These are phyloP conservation scores for Meteorus sp. DNA, from an alignment of 1,140 invertebrate species.

Conservation along the genomic window DNA sequence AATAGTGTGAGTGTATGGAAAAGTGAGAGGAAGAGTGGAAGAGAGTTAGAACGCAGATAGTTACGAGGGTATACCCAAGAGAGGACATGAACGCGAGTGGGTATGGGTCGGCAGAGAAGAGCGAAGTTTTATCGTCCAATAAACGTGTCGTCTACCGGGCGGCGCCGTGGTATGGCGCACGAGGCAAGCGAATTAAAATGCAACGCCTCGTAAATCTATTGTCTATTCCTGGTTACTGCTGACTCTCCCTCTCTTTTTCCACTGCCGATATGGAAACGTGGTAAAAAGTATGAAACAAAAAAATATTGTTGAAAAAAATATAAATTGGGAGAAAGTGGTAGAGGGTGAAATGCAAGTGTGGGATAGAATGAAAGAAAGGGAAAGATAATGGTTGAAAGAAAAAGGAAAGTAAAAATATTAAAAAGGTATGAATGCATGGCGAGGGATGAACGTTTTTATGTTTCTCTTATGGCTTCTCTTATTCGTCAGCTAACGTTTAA, in stretches of 20 bases:
- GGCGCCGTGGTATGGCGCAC: conserved; percentile 31
- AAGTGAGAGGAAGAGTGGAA: conserved; percentile 22
- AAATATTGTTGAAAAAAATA: conserved; percentile 7
- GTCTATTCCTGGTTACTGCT: conserved; percentile 32
- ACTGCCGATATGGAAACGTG: conserved; percentile 6
- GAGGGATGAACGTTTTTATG: conserved; percentile 14
- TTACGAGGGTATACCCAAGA: too few relatives aligned
- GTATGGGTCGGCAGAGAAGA: conserved; percentile 32
- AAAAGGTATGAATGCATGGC: too few relatives aligned
- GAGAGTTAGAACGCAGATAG: conserved; percentile 29
- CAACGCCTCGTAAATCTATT: conserved; percentile 45
- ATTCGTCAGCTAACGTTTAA: not conserved
- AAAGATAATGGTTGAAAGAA: too few relatives aligned
- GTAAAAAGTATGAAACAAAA: not conserved
- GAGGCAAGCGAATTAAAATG: conserved; percentile 51
- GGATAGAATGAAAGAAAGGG: not conserved
- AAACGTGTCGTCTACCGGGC: conserved; percentile 49
- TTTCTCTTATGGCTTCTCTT: conserved; percentile 2
- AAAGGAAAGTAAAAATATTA: too few relatives aligned
- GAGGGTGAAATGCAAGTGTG: too few relatives aligned
- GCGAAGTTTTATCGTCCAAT: conserved; percentile 51
- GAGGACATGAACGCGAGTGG: conserved; percentile 31
- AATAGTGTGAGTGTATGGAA: conserved; percentile 12
- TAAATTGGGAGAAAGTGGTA: not conserved
- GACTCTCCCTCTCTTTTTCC: conserved; percentile 10